Evolutionary conservation across 92 coral and sea anemone species (phyloP), one percentile per base, ranked within the genome.

Genomic region (Phenganax subtilis): DNA sequence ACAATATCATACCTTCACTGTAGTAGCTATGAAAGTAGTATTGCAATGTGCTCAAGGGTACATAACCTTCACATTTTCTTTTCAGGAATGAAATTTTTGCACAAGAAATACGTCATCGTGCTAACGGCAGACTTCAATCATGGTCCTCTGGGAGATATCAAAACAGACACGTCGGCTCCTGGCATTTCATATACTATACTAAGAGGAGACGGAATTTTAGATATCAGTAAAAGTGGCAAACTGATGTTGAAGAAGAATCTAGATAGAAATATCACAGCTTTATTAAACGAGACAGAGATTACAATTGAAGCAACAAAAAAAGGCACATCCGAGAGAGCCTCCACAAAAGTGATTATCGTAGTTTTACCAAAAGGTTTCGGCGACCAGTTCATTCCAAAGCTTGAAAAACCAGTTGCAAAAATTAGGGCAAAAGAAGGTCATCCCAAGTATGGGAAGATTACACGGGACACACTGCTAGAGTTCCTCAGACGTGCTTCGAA

Each of bases 111-210:
- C 51, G 74, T 79, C 47, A 30, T 79, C 37, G 6, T 79, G 73
- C 12, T 64, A 51, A 47, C 72, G 52, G 8, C 57, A 27, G 83
- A 61, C 9, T 10, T 59, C 25, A 12, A 11, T 10, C 17, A 65
- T 63, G 83, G 83, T 63, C 57, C 51, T 29, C 30, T 79, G 1
- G 83, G 58, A 17, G 65, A 79, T 6, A 55, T 79, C 55, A 29
- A 65, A 60, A 52, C 25, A 2, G 51, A 51, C n/a, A 16, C 55
- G 62, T 44, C 51, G 11, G 44, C 52, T 27, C 27, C 72, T 6
- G 11, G 54, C 6, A 57, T 79, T 63, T 12, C 61, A 10, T 79
- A 79, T 56, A 27, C 51, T 11, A 10, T 55, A 25, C 54, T 0
- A 10, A 53, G 60, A 16, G n/a, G 51, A 76, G 10, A 31, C 27